Conservation (phyloP, 1,140 invertebrate species). For the Papilio machaon region DNA sequence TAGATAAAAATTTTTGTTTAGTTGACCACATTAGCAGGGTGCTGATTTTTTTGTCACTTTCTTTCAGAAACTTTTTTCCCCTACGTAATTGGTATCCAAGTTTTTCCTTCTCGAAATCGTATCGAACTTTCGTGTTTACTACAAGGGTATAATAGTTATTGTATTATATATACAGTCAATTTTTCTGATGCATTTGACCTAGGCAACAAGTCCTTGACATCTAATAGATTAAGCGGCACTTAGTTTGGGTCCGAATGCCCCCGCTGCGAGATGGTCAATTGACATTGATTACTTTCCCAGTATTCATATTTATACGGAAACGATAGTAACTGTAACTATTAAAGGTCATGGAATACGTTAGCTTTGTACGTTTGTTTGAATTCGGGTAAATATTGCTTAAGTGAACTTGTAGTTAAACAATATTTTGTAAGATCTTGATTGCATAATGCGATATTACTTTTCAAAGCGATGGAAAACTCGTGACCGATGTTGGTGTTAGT, state of each 20-base stretch:
- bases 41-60: no score
- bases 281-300: slow-evolving; percentile 37
- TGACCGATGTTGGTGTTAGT: not conserved
- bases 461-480: slow-evolving; percentile 18
- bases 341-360: slow-evolving; percentile 21
- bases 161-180: not conserved
- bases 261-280: slow-evolving; percentile 41
- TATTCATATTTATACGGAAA: slow-evolving; percentile 38
- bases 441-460: slow-evolving; percentile 10
- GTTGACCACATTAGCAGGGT: no score
- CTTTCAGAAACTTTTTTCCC: no score
- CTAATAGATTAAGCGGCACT: slow-evolving; percentile 41
- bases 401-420: slow-evolving; percentile 17
- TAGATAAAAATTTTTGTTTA: no score
- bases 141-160: not conserved
- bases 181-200: slow-evolving; percentile 17
- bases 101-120: not conserved
- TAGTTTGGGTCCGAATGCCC: slow-evolving; percentile 36
- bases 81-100: no score
- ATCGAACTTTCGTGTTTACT: not conserved
- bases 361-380: not conserved
- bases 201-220: slow-evolving; percentile 46
- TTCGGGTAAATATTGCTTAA: slow-evolving; percentile 27
- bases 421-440: slow-evolving; percentile 27
- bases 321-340: slow-evolving; percentile 7